Percentiles rank a stretch among this genome's conserved stretches.
phyloP scores from a whole-genome alignment of 1,140 invertebrate genomes.

The Ctenoplectra terminalis region DNA sequence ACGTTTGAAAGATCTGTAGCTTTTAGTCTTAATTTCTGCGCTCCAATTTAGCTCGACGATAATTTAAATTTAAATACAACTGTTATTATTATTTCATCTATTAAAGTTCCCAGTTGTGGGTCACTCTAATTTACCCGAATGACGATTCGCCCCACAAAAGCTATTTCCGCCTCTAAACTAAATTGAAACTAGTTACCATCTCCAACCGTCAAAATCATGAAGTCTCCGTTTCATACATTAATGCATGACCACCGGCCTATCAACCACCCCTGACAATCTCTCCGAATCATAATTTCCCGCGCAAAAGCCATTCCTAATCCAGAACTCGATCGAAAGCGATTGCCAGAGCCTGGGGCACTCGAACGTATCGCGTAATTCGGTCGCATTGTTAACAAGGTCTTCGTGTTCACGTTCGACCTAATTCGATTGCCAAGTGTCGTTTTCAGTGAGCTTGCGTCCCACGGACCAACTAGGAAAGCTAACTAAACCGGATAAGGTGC shows the following conservation, averaged over 20 bases:
- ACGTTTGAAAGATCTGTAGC: not conserved
- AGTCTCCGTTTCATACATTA: not conserved
- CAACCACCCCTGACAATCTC: not conserved
- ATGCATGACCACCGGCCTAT: not conserved
- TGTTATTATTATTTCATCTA: not conserved
- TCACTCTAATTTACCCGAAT: not conserved
- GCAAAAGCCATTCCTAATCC: not conserved
- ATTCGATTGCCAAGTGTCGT: constrained; percentile 53
- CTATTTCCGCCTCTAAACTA: not conserved
- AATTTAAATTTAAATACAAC: not conserved
- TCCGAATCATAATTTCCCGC: not conserved
- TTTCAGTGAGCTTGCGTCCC: not conserved
- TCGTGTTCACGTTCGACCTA: constrained; percentile 40
- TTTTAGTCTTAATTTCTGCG: not conserved
- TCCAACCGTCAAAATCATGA: not conserved
- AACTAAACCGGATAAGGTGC: constrained; percentile 55
- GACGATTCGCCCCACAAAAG: not conserved
- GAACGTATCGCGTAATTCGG: constrained; percentile 12
- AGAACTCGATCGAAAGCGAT: not conserved
- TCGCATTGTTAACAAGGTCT: constrained; percentile 58
- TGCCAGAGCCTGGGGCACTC: not conserved
- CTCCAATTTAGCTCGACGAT: not conserved
- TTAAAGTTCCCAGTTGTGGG: not conserved
- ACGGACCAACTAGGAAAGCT: constrained; percentile 8
- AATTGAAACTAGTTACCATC: not conserved